Percentiles rank a stretch among this genome's conserved stretches.
Evolutionary conservation across 2,113 vertebrate species (phyloP).

Genomic region (Zosterops borbonicus): DNA sequence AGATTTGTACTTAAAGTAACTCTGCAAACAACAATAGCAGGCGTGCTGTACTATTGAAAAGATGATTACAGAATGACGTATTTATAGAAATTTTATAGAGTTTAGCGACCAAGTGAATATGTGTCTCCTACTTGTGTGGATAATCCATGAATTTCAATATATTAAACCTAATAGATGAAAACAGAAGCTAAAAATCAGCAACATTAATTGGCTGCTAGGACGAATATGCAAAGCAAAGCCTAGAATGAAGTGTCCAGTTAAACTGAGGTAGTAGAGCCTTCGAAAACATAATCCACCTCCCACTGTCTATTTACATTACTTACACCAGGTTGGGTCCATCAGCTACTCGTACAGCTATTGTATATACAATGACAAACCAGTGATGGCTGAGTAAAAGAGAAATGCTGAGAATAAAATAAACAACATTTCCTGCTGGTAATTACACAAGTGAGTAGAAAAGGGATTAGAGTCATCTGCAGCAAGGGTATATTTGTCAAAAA

Average conservation of each 20-base stretch:
- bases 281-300: slow-evolving; percentile 65
- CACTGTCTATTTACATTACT: slow-evolving; percentile 68
- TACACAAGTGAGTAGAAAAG: slow-evolving; percentile 52
- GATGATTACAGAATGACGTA: background rate
- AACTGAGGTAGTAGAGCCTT: slow-evolving; percentile 80
- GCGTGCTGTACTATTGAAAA: background rate
- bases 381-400: slow-evolving; percentile 23
- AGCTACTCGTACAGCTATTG: slow-evolving; percentile 36
- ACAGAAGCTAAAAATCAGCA: slow-evolving; percentile 31
- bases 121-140: background rate
- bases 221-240: slow-evolving; percentile 50
- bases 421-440: slow-evolving; percentile 46
- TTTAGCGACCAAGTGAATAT: background rate
- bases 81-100: slow-evolving; percentile 15
- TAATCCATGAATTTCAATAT: background rate
- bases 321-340: slow-evolving; percentile 68
- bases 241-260: slow-evolving; percentile 70
- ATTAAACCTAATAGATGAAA: background rate
- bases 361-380: slow-evolving; percentile 46
- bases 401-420: slow-evolving; percentile 42
- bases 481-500: slow-evolving; percentile 33
- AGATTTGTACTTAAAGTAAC: background rate
- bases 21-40: background rate
- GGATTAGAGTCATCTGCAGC: slow-evolving; percentile 31
- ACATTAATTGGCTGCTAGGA: slow-evolving; percentile 42